Evolutionary conservation across 2,888 invertebrate species (phyloP).

Genomic region (Trachelus tabidus): DNA sequence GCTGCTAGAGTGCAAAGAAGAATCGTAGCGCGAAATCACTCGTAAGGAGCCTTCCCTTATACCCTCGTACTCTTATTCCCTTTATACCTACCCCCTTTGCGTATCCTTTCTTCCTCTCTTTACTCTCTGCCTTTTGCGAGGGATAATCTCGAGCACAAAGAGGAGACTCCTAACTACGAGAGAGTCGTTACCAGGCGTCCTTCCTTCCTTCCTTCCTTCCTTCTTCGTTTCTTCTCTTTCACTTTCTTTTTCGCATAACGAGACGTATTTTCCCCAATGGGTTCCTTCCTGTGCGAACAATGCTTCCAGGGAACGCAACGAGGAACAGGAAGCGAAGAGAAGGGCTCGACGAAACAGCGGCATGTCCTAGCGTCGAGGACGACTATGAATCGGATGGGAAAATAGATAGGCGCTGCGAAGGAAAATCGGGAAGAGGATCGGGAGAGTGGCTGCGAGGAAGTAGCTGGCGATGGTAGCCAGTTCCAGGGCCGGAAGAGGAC

Average conservation of each 20-base stretch:
- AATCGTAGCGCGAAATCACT: slow-evolving; percentile 19
- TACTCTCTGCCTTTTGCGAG: not conserved
- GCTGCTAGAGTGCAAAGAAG: no score
- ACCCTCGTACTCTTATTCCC: slow-evolving; percentile 8
- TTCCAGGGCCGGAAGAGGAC: slow-evolving; percentile 40
- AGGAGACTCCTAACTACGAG: slow-evolving; percentile 12
- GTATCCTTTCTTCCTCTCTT: slow-evolving; percentile 5
- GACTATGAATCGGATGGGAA: no score
- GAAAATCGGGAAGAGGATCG: not conserved
- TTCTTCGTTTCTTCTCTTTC: not conserved
- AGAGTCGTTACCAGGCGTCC: slow-evolving; percentile 47
- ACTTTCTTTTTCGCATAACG: slow-evolving; percentile 34
- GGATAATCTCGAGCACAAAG: not conserved
- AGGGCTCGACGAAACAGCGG: not conserved
- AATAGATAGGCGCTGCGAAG: no score
- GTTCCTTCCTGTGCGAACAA: slow-evolving; percentile 50
- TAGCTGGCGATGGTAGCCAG: not conserved
- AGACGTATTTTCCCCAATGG: slow-evolving; percentile 59
- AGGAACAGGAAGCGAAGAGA: slow-evolving; percentile 3
- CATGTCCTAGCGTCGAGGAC: not conserved
- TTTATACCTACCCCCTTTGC: not conserved
- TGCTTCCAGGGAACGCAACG: slow-evolving; percentile 22
- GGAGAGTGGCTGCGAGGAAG: not conserved
- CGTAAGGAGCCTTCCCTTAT: slow-evolving; percentile 24
- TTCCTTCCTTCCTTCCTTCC: slow-evolving; percentile 45